Percentiles rank a stretch among this genome's conserved stretches.
Conservation (phyloP, 2,888 invertebrate species). For the Doris montereyensis region DNA sequence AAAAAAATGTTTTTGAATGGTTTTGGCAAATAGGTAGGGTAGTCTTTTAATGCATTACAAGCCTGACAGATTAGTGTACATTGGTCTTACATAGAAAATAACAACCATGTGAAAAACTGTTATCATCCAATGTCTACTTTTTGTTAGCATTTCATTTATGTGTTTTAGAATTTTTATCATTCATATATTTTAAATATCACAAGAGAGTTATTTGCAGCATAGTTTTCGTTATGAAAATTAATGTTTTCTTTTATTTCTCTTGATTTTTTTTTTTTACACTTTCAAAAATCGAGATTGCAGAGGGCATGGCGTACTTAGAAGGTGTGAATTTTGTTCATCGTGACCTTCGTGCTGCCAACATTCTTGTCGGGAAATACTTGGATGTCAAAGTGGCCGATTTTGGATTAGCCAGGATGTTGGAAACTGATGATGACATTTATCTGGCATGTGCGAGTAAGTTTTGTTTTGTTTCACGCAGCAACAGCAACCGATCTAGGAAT, state of each 20-base stretch:
- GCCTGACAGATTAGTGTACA: too few species aligned
- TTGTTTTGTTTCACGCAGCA: too few species aligned
- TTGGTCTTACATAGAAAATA: too few species aligned
- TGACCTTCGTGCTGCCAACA: conserved; percentile 72
- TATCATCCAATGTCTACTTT: too few species aligned
- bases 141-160: too few species aligned
- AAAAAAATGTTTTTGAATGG: too few species aligned
- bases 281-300: conserved; percentile 64
- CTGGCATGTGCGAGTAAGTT: conserved; percentile 66
- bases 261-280: neutral
- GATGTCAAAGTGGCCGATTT: conserved; percentile 73
- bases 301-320: conserved; percentile 73
- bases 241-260: too few species aligned
- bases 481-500: too few species aligned
- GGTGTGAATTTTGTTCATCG: conserved; percentile 69
- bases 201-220: neutral
- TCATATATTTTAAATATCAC: neutral
- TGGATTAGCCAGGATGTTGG: conserved; percentile 69
- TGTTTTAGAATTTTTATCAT: too few species aligned
- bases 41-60: too few species aligned
- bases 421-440: conserved; percentile 54
- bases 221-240: neutral
- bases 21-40: too few species aligned
- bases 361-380: conserved; percentile 70
- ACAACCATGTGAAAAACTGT: too few species aligned